Conservation (phyloP, 2,113 vertebrate species). For the Neomonachus schauinslandi region DNA sequence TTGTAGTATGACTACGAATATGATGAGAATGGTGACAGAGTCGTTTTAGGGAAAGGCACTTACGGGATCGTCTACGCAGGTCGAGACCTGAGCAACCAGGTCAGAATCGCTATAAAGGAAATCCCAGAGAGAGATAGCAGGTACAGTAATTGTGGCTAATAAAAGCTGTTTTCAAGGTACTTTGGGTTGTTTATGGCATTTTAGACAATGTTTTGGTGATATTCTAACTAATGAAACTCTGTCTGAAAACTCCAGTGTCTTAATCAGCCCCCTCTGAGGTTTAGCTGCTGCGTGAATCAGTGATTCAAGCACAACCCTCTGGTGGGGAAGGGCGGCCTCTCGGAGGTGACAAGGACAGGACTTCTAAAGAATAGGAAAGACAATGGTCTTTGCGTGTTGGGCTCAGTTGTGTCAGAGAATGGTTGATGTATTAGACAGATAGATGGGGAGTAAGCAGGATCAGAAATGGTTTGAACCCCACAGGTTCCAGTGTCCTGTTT, state of each 20-base stretch:
- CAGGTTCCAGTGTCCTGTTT: neutral
- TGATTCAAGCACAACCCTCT: neutral
- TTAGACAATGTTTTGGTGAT: neutral
- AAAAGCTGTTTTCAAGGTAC: neutral
- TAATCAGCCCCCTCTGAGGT: neutral
- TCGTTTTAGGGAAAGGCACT: slow-evolving; percentile 97
- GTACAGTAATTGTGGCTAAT: slow-evolving; percentile 83
- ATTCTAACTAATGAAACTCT: neutral
- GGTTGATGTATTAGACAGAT: neutral
- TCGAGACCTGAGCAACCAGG: slow-evolving; percentile 98
- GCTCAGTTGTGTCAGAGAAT: neutral
- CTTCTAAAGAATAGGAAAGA: neutral
- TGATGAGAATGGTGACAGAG: slow-evolving; percentile 95
- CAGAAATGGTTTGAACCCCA: neutral
- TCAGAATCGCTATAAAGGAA: slow-evolving; percentile 98
- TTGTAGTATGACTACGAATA: slow-evolving; percentile 98
- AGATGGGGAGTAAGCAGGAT: neutral
- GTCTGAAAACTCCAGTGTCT: neutral
- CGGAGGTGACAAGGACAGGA: neutral
- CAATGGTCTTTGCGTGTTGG: neutral
- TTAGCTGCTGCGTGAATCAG: neutral
- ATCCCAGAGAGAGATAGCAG: slow-evolving; percentile 98
- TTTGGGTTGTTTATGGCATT: neutral
- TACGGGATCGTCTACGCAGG: slow-evolving; percentile 98
- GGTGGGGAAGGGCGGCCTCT: neutral